Evolutionary conservation across 1,140 invertebrate species (phyloP).

Genomic region (Drosophila ohnishii): DNA sequence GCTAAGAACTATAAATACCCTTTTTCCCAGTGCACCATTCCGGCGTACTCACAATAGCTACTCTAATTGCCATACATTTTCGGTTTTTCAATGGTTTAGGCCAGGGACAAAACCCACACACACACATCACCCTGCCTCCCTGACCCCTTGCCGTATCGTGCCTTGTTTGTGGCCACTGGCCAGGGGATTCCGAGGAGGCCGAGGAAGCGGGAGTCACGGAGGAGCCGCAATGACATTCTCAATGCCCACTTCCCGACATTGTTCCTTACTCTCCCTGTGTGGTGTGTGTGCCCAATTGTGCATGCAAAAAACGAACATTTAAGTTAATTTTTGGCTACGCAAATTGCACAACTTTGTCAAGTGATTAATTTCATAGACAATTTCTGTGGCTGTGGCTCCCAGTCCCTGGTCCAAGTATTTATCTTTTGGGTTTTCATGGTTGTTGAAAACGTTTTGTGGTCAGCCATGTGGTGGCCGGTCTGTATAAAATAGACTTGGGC

Average conservation of each 20-base stretch:
- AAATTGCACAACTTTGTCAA: constrained; percentile 75
- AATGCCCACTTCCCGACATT: constrained; percentile 37
- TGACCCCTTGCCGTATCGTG: constrained; percentile 14
- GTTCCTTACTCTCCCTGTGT: neutral
- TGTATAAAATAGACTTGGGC: constrained; percentile 5
- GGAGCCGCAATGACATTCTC: constrained; percentile 13
- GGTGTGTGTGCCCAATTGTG: constrained; percentile 48
- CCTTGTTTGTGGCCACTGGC: constrained; percentile 41
- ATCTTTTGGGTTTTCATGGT: constrained; percentile 21
- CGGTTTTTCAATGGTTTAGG: constrained; percentile 77
- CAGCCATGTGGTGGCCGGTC: constrained; percentile 3
- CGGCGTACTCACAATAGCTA: constrained; percentile 61
- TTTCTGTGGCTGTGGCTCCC: constrained; percentile 47
- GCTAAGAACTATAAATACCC: too few species aligned
- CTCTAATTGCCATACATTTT: constrained; percentile 81
- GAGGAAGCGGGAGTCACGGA: neutral
- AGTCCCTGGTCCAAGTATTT: constrained; percentile 17
- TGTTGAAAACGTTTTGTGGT: constrained; percentile 32
- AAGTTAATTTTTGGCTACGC: constrained; percentile 75
- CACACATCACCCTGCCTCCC: neutral
- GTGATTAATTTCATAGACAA: constrained; percentile 72
- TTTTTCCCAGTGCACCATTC: constrained; percentile 22
- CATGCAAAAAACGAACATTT: constrained; percentile 65
- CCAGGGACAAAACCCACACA: constrained; percentile 25
- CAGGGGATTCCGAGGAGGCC: neutral